Evolutionary conservation across 2,888 invertebrate species (phyloP), one percentile per base, ranked within the genome.

Genomic region (Bugulina stolonifera): DNA sequence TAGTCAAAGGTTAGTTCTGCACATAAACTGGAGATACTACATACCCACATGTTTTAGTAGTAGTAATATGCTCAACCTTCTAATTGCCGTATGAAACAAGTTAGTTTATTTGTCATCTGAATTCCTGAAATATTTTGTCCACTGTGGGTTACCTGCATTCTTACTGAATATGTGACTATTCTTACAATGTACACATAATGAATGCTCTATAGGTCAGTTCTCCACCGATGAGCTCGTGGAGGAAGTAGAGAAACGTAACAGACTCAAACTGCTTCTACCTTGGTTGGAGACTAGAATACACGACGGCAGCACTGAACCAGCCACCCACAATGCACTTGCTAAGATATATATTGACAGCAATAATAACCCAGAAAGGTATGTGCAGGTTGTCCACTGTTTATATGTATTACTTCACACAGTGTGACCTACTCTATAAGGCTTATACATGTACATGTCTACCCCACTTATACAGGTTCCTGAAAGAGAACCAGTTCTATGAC

Each of bases 261-360:
- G 98, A 70, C 85, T 99, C 80, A 99, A 99, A 84, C 87, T 99
- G 72, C 87, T 99, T 23, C 87, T 97, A 71, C 95, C 97, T 0
- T 99, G 99, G 99, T 85, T 99, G 79, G 99, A 99, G 84, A 94
- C 93, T 0, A 90, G 98, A 73, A 93, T 97, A 32, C 98, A 98
- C 82, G 99, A 99, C 81, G 96, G 96, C 54, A 94, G 94, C 81
- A 91, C 90, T 18, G 99, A 99, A 82, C 93, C 98, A 1, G 98
- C 98, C 22, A 99, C 99, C 0, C 99, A 99, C 86, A 99, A 99
- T 86, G 99, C 99, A 0, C 87, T 99, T 77, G 99, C 99, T 73
- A 99, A 99, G 86, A 99, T 99, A 80, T 99, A 99, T 87, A 99
- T 99, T 79, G 99, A 99, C 86, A 94, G 96, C 76, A 99, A 99